These are phyloP conservation scores for Epirrhoe tristata DNA, from an alignment of 2,888 invertebrate genomes.

Conservation along the genomic window DNA sequence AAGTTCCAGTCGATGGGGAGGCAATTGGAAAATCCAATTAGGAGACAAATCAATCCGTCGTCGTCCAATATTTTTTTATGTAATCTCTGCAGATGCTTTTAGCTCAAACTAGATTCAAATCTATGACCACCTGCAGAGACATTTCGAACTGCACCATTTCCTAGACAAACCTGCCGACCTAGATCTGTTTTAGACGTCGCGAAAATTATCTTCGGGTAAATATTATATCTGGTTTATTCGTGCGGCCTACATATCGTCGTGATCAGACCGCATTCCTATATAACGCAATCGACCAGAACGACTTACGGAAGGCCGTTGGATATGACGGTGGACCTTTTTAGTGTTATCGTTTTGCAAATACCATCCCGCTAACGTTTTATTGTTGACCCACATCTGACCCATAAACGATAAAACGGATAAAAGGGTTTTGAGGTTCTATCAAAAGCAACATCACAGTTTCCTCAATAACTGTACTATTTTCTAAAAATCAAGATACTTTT, in stretches of 20 bases:
- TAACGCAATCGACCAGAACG: constrained; percentile 68
- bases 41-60: constrained; percentile 6
- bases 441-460: constrained; percentile 23
- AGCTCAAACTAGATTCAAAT: too few relatives aligned
- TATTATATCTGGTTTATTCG: constrained; percentile 51
- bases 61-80: not conserved
- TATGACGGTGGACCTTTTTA: constrained; percentile 30
- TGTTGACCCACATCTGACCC: constrained; percentile 19
- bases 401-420: constrained; percentile 12
- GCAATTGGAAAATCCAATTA: constrained; percentile 20
- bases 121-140: constrained; percentile 31
- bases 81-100: not conserved
- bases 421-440: constrained; percentile 3
- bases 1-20: constrained; percentile 12
- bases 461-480: not conserved
- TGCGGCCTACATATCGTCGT: constrained; percentile 65
- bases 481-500: not conserved
- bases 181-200: constrained; percentile 51
- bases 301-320: constrained; percentile 62
- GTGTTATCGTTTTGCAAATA: constrained; percentile 27
- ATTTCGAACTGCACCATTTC: constrained; percentile 35
- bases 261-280: constrained; percentile 70
- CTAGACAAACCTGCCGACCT: constrained; percentile 48
- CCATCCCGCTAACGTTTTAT: constrained; percentile 18
- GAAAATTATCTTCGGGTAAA: constrained; percentile 38